These are phyloP conservation scores for Lasiurus borealis DNA, from an alignment of 2,113 vertebrate species.

Conservation along the genomic window DNA sequence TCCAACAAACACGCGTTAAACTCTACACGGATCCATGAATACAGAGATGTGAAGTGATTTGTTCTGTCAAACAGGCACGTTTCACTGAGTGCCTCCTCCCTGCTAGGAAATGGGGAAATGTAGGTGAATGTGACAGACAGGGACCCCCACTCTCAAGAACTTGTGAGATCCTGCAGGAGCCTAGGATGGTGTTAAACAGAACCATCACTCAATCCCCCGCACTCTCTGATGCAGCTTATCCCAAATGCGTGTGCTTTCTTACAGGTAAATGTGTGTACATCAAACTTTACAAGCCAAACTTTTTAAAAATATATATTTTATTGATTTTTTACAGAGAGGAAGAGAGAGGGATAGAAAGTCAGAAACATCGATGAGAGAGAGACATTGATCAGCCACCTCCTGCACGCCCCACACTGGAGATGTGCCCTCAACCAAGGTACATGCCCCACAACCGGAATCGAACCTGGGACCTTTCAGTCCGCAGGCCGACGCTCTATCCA, in stretches of 20 bases:
- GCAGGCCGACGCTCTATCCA: too few species aligned
- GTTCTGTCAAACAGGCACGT: not conserved
- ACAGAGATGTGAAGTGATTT: not conserved
- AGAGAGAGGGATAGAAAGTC: too few species aligned
- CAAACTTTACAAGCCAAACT: not conserved
- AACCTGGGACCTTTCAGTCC: too few species aligned
- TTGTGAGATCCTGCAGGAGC: not conserved
- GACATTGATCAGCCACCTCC: too few species aligned
- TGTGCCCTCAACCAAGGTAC: too few species aligned
- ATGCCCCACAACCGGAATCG: too few species aligned
- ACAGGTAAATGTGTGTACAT: slow-evolving; percentile 87
- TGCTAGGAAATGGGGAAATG: not conserved
- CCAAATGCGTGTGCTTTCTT: slow-evolving; percentile 82
- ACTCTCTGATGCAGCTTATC: slow-evolving; percentile 88
- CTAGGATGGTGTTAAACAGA: slow-evolving; percentile 88
- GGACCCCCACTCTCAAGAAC: not conserved
- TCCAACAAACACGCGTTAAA: not conserved
- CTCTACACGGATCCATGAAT: not conserved
- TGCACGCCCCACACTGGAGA: too few species aligned
- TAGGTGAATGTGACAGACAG: not conserved
- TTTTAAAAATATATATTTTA: too few species aligned
- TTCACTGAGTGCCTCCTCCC: not conserved
- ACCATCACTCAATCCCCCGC: slow-evolving; percentile 88
- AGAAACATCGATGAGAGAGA: too few species aligned
- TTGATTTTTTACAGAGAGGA: too few species aligned